Conservation (phyloP, 2,888 invertebrate species). For the Drepanosiphum platanoidis region DNA sequence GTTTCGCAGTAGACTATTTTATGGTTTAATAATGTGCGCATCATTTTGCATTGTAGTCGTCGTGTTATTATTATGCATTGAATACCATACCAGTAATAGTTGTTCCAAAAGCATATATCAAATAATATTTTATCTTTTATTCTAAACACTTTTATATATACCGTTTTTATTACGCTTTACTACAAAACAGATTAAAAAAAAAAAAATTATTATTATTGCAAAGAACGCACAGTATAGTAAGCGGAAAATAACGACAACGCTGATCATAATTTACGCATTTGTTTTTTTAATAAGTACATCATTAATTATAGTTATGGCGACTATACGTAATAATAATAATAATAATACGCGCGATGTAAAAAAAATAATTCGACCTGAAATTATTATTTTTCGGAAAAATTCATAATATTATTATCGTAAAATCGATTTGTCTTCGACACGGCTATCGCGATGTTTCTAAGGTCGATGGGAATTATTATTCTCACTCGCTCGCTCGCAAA, state of each 20-base stretch:
- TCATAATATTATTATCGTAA: too few species aligned
- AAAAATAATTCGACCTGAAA: too few species aligned
- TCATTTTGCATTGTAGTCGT: background rate
- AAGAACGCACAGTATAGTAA: background rate
- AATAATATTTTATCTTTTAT: constrained; percentile 34
- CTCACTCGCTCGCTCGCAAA: too few species aligned
- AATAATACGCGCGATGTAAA: too few species aligned
- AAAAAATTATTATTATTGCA: background rate
- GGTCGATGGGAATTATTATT: too few species aligned
- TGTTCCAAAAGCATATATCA: constrained; percentile 20
- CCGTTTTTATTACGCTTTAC: constrained; percentile 3
- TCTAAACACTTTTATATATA: constrained; percentile 17
- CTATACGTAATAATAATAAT: too few species aligned
- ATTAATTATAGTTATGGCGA: too few species aligned
- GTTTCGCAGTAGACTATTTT: constrained; percentile 48
- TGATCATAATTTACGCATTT: background rate
- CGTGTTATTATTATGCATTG: background rate
- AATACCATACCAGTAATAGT: background rate
- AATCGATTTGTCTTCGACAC: too few species aligned
- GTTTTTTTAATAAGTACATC: background rate
- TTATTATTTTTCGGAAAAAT: too few species aligned
- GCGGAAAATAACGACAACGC: background rate
- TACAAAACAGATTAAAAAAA: background rate
- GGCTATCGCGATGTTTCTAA: too few species aligned
- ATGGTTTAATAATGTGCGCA: constrained; percentile 37